Base-by-base conservation (phyloP, 2,888 invertebrate genomes). In the Minunthozetes semirufus region DNA sequence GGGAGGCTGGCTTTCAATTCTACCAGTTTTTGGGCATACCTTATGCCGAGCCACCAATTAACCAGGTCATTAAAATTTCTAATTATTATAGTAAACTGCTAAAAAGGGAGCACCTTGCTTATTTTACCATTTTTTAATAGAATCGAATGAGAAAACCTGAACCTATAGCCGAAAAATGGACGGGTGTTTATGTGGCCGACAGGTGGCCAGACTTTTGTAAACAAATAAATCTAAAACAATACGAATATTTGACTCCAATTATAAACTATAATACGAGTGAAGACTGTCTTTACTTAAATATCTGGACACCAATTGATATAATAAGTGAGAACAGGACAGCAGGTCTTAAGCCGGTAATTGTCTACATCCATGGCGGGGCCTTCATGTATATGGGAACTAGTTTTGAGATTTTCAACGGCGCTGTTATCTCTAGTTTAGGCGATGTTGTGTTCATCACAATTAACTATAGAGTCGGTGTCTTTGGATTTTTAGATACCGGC, bases 341-440 rank as follows among this genome's bases (percentile, higher is more conserved):
- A 11, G 15, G 15, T 11, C 33, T 71, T 29, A 22, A 22, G 17
- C 75, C 76, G 19, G 75, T 75, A 1, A 72, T 76, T 11, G 63
- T 76, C 19, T 75, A 38, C 17, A 76, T 76, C 8, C 75, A 74
- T 42, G 76, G 76, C 42, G 76, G 76, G n/a, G 76, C 29, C 17
- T 76, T 76, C 19, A 19, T 50, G 2, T 70, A 71, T 53, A 72
- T 72, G 61, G 50, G 71, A 13, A 48, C 25, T 63, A 66, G 72
- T 48, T 66, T 71, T 38, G 71, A 74, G n/a, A 56, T 53, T 56
- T 75, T 38, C 50, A 46, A 76, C 33, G 76, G 76, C 17, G 61
- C 70, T 9, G 42, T 71, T 2, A 46, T 68, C 11, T 25, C 74
- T 9, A 56, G 59, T 27, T 13, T 48, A 11, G 75, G 74, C 4